These are phyloP conservation scores for Phortica magna DNA, from an alignment of 2,888 invertebrate species.

Conservation along the genomic window DNA sequence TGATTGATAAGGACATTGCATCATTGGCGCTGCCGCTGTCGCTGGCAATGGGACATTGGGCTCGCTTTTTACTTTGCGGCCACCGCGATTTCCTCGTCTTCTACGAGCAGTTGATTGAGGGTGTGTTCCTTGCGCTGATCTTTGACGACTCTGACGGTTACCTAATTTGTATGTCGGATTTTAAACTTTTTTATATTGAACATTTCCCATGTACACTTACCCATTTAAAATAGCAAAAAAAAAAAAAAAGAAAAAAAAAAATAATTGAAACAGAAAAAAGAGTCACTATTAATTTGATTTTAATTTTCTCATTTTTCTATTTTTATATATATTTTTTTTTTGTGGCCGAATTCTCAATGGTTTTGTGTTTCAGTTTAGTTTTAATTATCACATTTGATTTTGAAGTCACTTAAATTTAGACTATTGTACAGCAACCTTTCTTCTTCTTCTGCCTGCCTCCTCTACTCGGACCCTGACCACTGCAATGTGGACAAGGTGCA, in stretches of 20 bases:
- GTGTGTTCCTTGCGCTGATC: no score
- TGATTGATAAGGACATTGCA: no score
- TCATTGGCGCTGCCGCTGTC: no score
- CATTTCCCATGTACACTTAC: not conserved
- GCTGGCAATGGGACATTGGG: no score
- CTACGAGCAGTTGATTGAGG: no score
- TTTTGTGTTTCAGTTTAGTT: not conserved
- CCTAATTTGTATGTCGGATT: no score
- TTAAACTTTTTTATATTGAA: not conserved
- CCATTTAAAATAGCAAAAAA: conserved; percentile 3
- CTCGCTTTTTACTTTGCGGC: no score
- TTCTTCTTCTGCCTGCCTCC: conserved; percentile 16
- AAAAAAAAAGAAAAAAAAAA: conserved; percentile 14
- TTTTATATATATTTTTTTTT: not conserved
- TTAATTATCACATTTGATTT: not conserved
- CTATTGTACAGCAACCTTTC: conserved; percentile 26
- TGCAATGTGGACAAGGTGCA: conserved; percentile 12
- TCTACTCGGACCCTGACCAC: not conserved
- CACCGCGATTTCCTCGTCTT: no score
- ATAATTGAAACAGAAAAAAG: not conserved
- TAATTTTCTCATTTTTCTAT: not conserved
- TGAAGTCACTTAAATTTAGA: conserved; percentile 15
- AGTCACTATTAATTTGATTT: not conserved
- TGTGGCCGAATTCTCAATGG: not conserved
- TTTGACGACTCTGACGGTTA: no score